Conservation (phyloP, 2,888 invertebrate species). For the Bugulina stolonifera region DNA sequence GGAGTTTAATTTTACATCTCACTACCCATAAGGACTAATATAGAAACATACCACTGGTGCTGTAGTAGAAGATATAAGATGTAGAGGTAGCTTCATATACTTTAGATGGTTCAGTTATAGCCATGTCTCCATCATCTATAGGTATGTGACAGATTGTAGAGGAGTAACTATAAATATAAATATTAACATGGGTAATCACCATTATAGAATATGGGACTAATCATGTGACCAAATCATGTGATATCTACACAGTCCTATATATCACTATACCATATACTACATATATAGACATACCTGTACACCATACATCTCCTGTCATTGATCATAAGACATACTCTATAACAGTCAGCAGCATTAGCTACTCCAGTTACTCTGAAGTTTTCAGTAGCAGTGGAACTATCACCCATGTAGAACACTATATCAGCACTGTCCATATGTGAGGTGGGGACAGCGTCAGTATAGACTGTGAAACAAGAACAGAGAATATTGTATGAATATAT, state of each 20-base stretch:
- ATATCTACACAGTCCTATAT: no score
- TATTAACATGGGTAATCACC: no score
- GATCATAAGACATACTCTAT: slow-evolving; percentile 13
- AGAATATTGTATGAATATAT: no score
- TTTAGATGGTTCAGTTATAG: background rate
- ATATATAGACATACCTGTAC: background rate
- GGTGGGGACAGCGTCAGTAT: background rate
- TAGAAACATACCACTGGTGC: background rate
- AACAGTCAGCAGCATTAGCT: background rate
- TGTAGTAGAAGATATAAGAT: background rate
- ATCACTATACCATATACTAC: no score
- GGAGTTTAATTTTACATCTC: no score
- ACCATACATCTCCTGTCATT: background rate
- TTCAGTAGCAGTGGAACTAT: background rate
- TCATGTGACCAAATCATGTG: no score
- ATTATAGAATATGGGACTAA: no score
- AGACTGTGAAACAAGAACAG: no score
- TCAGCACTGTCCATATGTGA: background rate
- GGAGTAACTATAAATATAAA: background rate
- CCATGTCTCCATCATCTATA: background rate
- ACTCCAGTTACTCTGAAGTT: background rate
- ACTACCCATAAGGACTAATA: no score
- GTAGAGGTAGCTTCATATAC: background rate
- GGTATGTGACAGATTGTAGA: background rate
- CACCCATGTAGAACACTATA: background rate